Base-by-base conservation (phyloP, 2,888 invertebrate species). In the Adelphocoris suturalis region DNA sequence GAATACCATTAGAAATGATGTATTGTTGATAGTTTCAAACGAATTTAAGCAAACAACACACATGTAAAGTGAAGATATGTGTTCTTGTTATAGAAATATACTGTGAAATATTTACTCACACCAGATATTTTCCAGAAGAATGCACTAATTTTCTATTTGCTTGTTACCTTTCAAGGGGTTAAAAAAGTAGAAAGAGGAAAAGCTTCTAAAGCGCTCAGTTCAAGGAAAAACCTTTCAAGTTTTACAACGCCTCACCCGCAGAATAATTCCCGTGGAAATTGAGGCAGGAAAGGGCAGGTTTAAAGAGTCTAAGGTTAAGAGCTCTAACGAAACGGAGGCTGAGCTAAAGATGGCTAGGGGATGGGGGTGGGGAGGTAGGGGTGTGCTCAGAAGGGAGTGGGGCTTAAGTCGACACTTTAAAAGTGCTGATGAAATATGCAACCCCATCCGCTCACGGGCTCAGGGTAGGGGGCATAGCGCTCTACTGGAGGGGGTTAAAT, bases 321-420 rank as follows among this genome's bases (percentile, higher is more conserved):
- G 82, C 82, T 81, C 16, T 47, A 81, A 81, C 46, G 16, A 23
- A 16, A 81, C 13, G n/a, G 37, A 37, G 37, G 37, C 37, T 37
- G 37, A 37, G 37, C 37, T 52, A 14, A 52, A 52, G 14, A 52
- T 3, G 16, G 19, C 75, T 12, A 23, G 82, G 11, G 16, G 23
- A 13, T 19, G 81, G 11, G 82, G 52, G 27, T 14, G 52, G 7
- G 81, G 52, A 52, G 3, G 68, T 2, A 4, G 3, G 37, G 37
- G 37, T 2, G 2, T 2, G 37, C 3, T 37, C 7, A 19, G 16
- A 3, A 13, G 37, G 2, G 37, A 7, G 37, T 2, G 37, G 52
- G 28, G 68, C 61, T 61, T 86, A 86, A 86, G 86, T 86, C 86
- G 55, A 86, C 86, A 76, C 86, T 86, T 76, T 86, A 86, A 86